Conservation (phyloP, 2,888 invertebrate genomes). For the Reticulitermes lucifugus region DNA sequence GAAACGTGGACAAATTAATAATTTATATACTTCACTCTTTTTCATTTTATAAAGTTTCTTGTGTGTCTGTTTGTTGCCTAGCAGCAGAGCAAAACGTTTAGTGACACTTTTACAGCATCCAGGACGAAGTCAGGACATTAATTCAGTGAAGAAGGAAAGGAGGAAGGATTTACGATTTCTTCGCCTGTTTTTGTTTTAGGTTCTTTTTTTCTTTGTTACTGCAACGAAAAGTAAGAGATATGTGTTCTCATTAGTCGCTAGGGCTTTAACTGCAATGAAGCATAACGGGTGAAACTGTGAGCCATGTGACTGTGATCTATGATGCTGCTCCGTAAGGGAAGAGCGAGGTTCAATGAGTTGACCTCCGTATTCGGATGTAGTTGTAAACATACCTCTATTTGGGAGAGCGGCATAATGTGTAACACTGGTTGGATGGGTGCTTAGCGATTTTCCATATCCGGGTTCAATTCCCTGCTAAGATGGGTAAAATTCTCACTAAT, state of each 20-base stretch:
- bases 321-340: neutral
- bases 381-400: too few relatives aligned
- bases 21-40: constrained; percentile 19
- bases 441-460: too few relatives aligned
- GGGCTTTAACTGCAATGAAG: constrained; percentile 35
- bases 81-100: constrained; percentile 14
- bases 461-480: too few relatives aligned
- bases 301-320: constrained; percentile 17
- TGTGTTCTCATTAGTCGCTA: constrained; percentile 32
- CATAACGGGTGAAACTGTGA: constrained; percentile 6
- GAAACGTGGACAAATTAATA: constrained; percentile 14
- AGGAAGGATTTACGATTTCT: constrained; percentile 13
- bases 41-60: neutral
- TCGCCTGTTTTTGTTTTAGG: neutral
- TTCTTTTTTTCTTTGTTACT: neutral
- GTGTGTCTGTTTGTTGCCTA: constrained; percentile 3
- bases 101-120: constrained; percentile 18
- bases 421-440: too few relatives aligned
- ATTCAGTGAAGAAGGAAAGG: neutral
- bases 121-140: neutral
- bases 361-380: constrained; percentile 6
- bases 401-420: too few relatives aligned
- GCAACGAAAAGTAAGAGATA: constrained; percentile 20
- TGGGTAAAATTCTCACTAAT: too few relatives aligned
- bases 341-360: constrained; percentile 1